Percentiles rank a stretch among this genome's conserved stretches.
Conservation (phyloP, 2,888 invertebrate genomes). For the Macropis europaea region DNA sequence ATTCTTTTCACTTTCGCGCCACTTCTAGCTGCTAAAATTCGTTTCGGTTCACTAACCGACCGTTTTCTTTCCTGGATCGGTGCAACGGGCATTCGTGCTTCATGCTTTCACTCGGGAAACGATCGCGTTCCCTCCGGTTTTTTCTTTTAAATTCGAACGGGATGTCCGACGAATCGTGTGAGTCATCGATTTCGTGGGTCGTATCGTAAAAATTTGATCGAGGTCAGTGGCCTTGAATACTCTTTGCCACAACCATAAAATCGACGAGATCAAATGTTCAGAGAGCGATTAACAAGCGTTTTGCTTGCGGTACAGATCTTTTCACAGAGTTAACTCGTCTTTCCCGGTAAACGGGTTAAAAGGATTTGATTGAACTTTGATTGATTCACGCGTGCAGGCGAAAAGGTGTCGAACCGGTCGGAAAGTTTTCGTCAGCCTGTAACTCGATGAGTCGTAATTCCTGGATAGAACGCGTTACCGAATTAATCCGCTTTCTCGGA, state of each 20-base stretch:
- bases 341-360: too few species aligned
- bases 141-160: background rate
- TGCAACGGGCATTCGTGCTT: background rate
- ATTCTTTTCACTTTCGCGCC: conserved; percentile 27
- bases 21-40: conserved; percentile 17
- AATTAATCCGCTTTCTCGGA: conserved; percentile 38
- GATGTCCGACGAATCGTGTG: background rate
- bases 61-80: conserved; percentile 6
- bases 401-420: too few species aligned
- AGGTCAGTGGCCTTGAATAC: too few species aligned
- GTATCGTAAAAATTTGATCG: too few species aligned
- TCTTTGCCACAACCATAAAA: too few species aligned
- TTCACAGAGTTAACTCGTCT: too few species aligned
- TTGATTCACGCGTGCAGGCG: too few species aligned
- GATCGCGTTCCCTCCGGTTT: background rate
- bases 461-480: conserved; percentile 8
- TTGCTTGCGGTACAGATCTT: too few species aligned
- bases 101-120: conserved; percentile 37
- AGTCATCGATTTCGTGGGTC: conserved; percentile 14
- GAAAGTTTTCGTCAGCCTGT: background rate
- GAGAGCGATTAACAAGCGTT: too few species aligned
- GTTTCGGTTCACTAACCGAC: conserved; percentile 32
- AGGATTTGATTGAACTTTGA: too few species aligned
- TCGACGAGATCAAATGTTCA: too few species aligned
- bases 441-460: conserved; percentile 19